Percentiles rank a stretch among this genome's conserved stretches.
Evolutionary conservation across 2,888 invertebrate genomes (phyloP).

Genomic region (Halocaridina rubra): DNA sequence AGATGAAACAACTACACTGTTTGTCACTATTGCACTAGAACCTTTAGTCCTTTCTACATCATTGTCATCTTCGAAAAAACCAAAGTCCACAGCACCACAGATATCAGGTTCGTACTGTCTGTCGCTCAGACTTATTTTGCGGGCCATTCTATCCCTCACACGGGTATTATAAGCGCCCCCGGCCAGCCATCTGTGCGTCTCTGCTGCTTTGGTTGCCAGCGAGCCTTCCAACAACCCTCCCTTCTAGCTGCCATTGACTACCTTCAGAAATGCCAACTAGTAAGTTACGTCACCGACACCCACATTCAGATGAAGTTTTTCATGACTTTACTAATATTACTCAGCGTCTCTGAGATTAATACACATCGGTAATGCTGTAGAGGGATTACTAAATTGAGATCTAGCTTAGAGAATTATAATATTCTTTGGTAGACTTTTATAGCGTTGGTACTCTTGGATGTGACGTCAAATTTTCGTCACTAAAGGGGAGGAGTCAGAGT

Average conservation of each 20-base stretch:
- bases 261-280: slow-evolving; percentile 19
- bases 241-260: slow-evolving; percentile 37
- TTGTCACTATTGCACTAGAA: background rate
- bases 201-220: slow-evolving; percentile 6
- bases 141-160: slow-evolving; percentile 56
- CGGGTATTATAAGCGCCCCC: slow-evolving; percentile 50
- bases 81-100: slow-evolving; percentile 29
- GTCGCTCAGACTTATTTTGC: slow-evolving; percentile 58
- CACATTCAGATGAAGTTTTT: background rate
- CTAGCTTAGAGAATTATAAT: no score
- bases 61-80: slow-evolving; percentile 66
- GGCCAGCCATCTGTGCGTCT: slow-evolving; percentile 9
- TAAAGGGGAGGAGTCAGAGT: slow-evolving; percentile 28
- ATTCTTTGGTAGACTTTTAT: no score
- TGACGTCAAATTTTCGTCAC: slow-evolving; percentile 46
- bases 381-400: no score
- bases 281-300: slow-evolving; percentile 36
- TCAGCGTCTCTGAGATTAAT: background rate
- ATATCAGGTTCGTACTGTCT: slow-evolving; percentile 58
- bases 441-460: slow-evolving; percentile 28
- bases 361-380: no score
- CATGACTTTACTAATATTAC: background rate
- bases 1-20: background rate
- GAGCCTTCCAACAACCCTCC: background rate
- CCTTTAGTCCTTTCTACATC: slow-evolving; percentile 46